A percentile compares a stretch with the other conserved stretches of the same genome.
phyloP scores from a whole-genome alignment of 2,888 invertebrate genomes.

The Eudemis profundana region DNA sequence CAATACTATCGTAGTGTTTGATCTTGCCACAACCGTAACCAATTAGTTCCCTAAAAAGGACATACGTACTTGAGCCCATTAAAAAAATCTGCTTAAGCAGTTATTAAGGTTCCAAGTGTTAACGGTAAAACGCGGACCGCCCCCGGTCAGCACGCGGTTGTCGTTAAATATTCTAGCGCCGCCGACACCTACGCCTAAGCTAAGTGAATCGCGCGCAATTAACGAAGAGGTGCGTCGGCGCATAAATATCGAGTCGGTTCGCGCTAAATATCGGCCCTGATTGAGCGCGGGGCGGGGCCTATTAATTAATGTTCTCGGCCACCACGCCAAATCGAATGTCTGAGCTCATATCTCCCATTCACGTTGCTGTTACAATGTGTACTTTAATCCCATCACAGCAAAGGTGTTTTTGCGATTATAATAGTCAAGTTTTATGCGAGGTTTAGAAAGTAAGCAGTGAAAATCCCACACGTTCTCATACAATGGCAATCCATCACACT shows the following conservation, averaged over 20 bases:
- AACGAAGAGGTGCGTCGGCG: constrained; percentile 73
- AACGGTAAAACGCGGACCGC: constrained; percentile 45
- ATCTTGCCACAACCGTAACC: background rate
- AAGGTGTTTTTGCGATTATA: background rate
- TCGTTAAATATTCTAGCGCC: constrained; percentile 66
- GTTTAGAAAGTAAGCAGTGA: constrained; percentile 8
- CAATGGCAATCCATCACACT: constrained; percentile 80
- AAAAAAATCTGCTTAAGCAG: background rate
- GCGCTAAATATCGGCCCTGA: constrained; percentile 74
- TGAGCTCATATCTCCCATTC: background rate
- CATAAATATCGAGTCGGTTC: constrained; percentile 69
- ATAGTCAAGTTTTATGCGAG: constrained; percentile 7
- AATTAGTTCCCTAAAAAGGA: constrained; percentile 1
- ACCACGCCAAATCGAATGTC: constrained; percentile 62
- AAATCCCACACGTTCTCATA: constrained; percentile 74
- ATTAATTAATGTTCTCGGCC: constrained; percentile 80
- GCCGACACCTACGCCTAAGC: constrained; percentile 54
- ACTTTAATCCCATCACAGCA: background rate
- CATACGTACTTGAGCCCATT: background rate
- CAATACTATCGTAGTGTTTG: background rate
- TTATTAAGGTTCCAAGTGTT: constrained; percentile 15
- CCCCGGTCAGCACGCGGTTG: constrained; percentile 60
- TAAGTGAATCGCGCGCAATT: constrained; percentile 77
- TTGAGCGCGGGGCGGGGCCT: constrained; percentile 78
- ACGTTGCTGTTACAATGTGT: background rate